Evolutionary conservation across 1,140 invertebrate species (phyloP).

Genomic region (Manduca sexta): DNA sequence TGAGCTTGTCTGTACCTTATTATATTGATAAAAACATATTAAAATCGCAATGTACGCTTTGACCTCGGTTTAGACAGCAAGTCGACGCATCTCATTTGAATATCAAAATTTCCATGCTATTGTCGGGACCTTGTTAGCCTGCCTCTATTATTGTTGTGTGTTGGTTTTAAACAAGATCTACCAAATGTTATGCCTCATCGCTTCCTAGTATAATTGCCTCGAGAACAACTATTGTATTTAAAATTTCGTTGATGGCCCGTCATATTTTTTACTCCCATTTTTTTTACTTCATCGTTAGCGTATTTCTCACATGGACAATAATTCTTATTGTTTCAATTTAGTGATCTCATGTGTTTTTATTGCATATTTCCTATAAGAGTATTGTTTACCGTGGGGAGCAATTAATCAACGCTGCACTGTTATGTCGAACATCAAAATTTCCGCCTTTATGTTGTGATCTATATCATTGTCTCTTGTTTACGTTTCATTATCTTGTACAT

Average conservation of each 20-base stretch:
- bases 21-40: no score
- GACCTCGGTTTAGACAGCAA: conserved; percentile 48
- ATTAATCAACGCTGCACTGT: no score
- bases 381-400: neutral
- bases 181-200: conserved; percentile 13
- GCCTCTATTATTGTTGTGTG: conserved; percentile 10
- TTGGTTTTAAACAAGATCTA: conserved; percentile 11
- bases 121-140: conserved; percentile 28
- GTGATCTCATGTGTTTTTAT: neutral
- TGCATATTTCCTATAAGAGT: neutral
- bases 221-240: conserved; percentile 11
- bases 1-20: no score
- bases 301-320: neutral
- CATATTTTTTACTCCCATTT: conserved; percentile 12
- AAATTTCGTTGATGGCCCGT: neutral
- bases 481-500: no score
- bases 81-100: conserved; percentile 43
- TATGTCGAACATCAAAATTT: no score
- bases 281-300: neutral
- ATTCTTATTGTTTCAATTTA: conserved; percentile 1
- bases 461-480: no score
- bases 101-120: conserved; percentile 45
- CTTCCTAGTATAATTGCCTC: conserved; percentile 20
- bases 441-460: no score
- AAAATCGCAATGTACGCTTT: no score